phyloP scores from a whole-genome alignment of 1,140 invertebrate species.

The Diorhabda elongata region DNA sequence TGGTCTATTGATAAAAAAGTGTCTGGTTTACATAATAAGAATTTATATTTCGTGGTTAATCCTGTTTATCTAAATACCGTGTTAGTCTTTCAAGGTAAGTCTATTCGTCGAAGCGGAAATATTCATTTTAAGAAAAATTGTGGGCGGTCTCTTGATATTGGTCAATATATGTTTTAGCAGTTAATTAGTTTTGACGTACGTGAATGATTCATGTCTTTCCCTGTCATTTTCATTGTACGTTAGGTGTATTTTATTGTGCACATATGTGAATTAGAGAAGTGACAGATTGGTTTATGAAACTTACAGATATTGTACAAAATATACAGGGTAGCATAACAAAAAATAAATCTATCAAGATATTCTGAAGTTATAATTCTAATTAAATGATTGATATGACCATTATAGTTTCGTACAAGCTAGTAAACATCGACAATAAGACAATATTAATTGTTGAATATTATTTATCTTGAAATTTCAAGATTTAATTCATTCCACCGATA shows the following conservation, averaged over 20 bases:
- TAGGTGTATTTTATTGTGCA: too few species aligned
- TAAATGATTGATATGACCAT: too few species aligned
- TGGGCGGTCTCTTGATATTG: constrained; percentile 4
- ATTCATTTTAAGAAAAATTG: constrained; percentile 10
- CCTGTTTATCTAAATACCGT: constrained; percentile 2
- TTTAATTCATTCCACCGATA: not conserved
- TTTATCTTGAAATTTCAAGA: too few species aligned
- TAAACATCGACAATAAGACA: too few species aligned
- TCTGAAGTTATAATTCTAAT: too few species aligned
- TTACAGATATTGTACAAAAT: too few species aligned
- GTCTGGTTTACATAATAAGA: not conserved
- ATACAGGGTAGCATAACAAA: too few species aligned
- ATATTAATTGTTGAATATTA: too few species aligned
- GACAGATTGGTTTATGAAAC: too few species aligned
- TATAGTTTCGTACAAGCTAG: too few species aligned
- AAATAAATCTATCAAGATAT: too few species aligned
- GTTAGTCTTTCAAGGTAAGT: not conserved
- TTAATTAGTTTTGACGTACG: constrained; percentile 1
- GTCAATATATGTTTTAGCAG: not conserved
- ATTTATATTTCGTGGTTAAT: not conserved
- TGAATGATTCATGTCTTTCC: not conserved
- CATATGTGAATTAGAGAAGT: too few species aligned
- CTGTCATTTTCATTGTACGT: not conserved
- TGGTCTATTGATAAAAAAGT: not conserved
- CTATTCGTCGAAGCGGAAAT: not conserved